These are phyloP conservation scores for Danionella cerebrum DNA, from an alignment of 2,113 vertebrate species.

Conservation along the genomic window DNA sequence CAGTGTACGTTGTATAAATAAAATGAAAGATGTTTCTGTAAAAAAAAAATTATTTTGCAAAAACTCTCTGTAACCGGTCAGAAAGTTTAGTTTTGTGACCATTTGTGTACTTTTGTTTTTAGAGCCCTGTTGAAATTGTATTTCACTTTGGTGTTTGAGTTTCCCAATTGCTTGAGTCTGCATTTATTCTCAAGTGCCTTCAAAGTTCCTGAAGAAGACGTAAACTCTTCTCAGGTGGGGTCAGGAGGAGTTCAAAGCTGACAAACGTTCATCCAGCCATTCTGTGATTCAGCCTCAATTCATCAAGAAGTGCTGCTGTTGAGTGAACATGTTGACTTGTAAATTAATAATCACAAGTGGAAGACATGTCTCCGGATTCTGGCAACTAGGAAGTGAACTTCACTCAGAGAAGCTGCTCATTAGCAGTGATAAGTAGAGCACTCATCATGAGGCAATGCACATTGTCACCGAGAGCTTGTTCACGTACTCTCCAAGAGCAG, in stretches of 20 bases:
- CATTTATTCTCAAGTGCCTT: not conserved
- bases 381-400: not conserved
- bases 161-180: not conserved
- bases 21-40: too few relatives aligned
- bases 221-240: not conserved
- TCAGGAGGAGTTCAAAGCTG: not conserved
- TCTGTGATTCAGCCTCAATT: slow-evolving; percentile 16
- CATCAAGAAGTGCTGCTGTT: slow-evolving; percentile 7
- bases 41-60: not conserved
- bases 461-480: slow-evolving; percentile 21
- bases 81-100: not conserved
- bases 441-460: slow-evolving; percentile 30
- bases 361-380: slow-evolving; percentile 15
- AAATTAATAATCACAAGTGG: slow-evolving; percentile 8
- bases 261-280: slow-evolving; percentile 2
- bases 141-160: slow-evolving; percentile 6
- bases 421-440: slow-evolving; percentile 33
- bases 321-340: slow-evolving; percentile 5
- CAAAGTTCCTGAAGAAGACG: not conserved
- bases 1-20: too few relatives aligned
- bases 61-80: too few relatives aligned
- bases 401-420: slow-evolving; percentile 29
- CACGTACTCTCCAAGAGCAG: slow-evolving; percentile 1
- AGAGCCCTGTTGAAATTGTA: not conserved
- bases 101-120: not conserved